A percentile compares a stretch with the other conserved stretches of the same genome.
Evolutionary conservation across 2,113 vertebrate genomes (phyloP).

Genomic region (Tragelaphus imberbis): DNA sequence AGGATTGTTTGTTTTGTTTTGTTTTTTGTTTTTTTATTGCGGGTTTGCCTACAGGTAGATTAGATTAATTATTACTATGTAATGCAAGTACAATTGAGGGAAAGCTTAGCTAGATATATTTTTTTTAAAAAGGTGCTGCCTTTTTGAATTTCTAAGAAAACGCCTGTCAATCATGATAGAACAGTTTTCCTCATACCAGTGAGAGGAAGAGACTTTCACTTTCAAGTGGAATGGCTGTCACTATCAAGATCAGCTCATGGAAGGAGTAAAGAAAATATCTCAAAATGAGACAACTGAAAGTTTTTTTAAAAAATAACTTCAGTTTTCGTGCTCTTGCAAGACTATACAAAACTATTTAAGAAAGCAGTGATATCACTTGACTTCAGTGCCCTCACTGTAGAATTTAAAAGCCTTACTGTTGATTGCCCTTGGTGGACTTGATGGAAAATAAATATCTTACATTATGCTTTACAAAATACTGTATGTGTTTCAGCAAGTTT

Average conservation of each 20-base stretch:
- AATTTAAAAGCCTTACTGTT: conserved; percentile 85
- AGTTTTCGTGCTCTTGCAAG: conserved; percentile 79
- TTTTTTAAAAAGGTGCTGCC: conserved; percentile 82
- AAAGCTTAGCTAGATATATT: conserved; percentile 84
- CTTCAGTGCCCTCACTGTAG: conserved; percentile 90
- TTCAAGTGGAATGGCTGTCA: conserved; percentile 75
- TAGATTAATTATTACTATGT: conserved; percentile 88
- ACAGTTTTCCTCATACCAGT: conserved; percentile 76
- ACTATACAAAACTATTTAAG: conserved; percentile 81
- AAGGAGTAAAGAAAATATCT: conserved; percentile 82
- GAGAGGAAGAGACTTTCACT: conserved; percentile 76
- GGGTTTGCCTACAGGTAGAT: conserved; percentile 86
- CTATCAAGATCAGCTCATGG: conserved; percentile 77
- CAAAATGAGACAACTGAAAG: conserved; percentile 81
- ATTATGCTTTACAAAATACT: conserved; percentile 84
- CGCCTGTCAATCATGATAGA: conserved; percentile 78
- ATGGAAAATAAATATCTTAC: conserved; percentile 77
- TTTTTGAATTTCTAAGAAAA: conserved; percentile 79
- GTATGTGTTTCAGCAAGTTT: conserved; percentile 78
- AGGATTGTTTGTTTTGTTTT: conserved; percentile 63
- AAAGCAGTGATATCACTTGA: conserved; percentile 82
- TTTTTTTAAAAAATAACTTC: conserved; percentile 71
- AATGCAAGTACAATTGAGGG: conserved; percentile 86
- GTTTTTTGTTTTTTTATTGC: conserved; percentile 73
- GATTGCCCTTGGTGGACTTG: conserved; percentile 80